Evolutionary conservation across 1,140 invertebrate genomes (phyloP), one percentile per base, ranked within the genome.

Genomic region (Drepana arcuata): DNA sequence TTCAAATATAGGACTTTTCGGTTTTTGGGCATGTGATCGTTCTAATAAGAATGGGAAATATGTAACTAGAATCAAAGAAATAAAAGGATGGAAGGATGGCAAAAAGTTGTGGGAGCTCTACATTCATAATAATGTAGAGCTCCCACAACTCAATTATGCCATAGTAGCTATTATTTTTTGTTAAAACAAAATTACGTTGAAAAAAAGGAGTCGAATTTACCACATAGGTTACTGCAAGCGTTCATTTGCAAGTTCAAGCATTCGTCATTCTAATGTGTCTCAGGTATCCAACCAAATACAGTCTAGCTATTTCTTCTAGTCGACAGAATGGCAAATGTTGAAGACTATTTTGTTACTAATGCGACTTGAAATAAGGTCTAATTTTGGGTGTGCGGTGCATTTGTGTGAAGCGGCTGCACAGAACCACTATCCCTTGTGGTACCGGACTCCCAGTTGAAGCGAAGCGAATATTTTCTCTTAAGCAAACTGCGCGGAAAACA

Each of bases 271-370:
- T 62, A 43, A 25, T 36, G 48, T 32, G 61, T 72, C 63, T 46
- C 40, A 43, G 65, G 51, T 57, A 57, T 63, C 52, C n/a, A n/a
- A n/a, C 55, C 51, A 38, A 65, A 61, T 67, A 72, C 61, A 59
- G 56, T 65, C 67, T 65, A 71, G 67, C 58, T 58, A 69, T 69
- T 74, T 54, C 42, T 49, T 68, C 65, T 72, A 71, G 70, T 68
- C 58, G 63, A 70, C 65, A 63, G 70, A 74, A 74, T 75, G 66
- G 71, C 66, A 75, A 75, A 75, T 68, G 52, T 72, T 72, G 66
- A 75, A 75, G 57, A 21, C 18, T 21, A 21, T 9, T 58, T 57
- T 43, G 34, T 41, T 30, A 53, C 35, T 57, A 56, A 49, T 49
- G 41, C 37, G 39, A 49, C 43, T 28, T 43, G 57, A 34, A 37